Conservation (phyloP, 2,888 invertebrate genomes). For the Drosophila leonis region DNA sequence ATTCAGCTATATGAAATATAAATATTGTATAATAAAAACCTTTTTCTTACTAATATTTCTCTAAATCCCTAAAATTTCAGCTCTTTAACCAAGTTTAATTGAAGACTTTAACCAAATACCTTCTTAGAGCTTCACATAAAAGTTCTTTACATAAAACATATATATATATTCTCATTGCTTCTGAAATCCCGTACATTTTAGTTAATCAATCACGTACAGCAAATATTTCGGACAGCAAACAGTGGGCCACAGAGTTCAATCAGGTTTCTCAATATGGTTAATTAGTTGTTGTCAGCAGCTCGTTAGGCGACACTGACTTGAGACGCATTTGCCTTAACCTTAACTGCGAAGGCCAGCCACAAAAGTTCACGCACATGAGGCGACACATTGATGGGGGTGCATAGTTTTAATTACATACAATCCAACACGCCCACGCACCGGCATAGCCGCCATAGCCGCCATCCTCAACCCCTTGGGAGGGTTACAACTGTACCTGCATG, state of each 20-base stretch:
- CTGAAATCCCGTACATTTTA: not conserved
- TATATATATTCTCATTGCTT: not conserved
- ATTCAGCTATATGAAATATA: not conserved
- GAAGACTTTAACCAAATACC: not conserved
- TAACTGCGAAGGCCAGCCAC: slow-evolving; percentile 12
- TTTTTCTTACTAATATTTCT: no score
- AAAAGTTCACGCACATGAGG: slow-evolving; percentile 46
- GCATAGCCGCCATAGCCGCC: not conserved
- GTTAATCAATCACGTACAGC: slow-evolving; percentile 42
- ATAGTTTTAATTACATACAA: slow-evolving; percentile 64
- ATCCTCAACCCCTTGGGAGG: not conserved
- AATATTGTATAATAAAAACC: not conserved
- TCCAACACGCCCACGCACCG: slow-evolving; percentile 45
- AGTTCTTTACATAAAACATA: not conserved
- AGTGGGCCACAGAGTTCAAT: slow-evolving; percentile 29
- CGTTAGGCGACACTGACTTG: slow-evolving; percentile 26
- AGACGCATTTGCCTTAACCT: slow-evolving; percentile 7
- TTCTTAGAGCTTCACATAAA: not conserved
- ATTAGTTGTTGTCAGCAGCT: slow-evolving; percentile 47
- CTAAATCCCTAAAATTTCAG: not conserved
- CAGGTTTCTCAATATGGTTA: slow-evolving; percentile 27
- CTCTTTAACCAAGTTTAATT: not conserved
- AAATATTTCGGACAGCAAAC: slow-evolving; percentile 10
- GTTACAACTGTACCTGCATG: slow-evolving; percentile 64
- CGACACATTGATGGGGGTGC: slow-evolving; percentile 62